These are phyloP conservation scores for Noctua janthe DNA, from an alignment of 2,888 invertebrate species.

Conservation along the genomic window DNA sequence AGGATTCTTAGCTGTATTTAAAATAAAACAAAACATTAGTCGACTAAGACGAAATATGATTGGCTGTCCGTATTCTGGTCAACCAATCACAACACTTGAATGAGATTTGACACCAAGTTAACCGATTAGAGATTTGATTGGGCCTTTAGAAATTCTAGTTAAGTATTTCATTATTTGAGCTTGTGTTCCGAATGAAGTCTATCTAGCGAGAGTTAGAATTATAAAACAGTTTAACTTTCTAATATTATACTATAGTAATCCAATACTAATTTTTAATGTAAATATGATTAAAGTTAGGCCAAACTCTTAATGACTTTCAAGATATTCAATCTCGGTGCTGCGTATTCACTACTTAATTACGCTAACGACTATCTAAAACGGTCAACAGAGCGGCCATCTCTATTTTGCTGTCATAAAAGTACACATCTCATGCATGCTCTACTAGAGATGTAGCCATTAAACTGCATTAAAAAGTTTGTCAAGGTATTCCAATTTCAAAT, in stretches of 20 bases:
- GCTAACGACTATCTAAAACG: conserved; percentile 64
- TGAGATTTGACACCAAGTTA: neutral
- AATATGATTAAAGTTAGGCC: conserved; percentile 37
- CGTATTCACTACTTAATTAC: conserved; percentile 68
- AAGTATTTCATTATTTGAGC: neutral
- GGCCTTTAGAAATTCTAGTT: conserved; percentile 10
- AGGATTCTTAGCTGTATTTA: neutral
- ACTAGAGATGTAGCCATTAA: conserved; percentile 20
- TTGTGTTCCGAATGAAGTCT: conserved; percentile 2
- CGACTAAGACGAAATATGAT: neutral
- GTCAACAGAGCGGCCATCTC: conserved; percentile 53
- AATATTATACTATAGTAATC: conserved; percentile 22
- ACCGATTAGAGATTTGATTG: neutral
- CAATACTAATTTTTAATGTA: conserved; percentile 35
- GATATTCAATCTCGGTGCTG: conserved; percentile 58
- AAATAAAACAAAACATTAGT: neutral
- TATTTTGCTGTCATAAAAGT: conserved; percentile 47
- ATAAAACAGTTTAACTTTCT: conserved; percentile 40
- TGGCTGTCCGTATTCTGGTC: conserved; percentile 7
- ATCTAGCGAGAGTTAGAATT: neutral
- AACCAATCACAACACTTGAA: conserved; percentile 8
- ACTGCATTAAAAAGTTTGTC: conserved; percentile 61
- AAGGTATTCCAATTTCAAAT: conserved; percentile 65
- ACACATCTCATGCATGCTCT: neutral
- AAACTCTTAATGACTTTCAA: conserved; percentile 42